Conservation (phyloP, 1,140 invertebrate genomes). For the Lepidotrigona ventralis region DNA sequence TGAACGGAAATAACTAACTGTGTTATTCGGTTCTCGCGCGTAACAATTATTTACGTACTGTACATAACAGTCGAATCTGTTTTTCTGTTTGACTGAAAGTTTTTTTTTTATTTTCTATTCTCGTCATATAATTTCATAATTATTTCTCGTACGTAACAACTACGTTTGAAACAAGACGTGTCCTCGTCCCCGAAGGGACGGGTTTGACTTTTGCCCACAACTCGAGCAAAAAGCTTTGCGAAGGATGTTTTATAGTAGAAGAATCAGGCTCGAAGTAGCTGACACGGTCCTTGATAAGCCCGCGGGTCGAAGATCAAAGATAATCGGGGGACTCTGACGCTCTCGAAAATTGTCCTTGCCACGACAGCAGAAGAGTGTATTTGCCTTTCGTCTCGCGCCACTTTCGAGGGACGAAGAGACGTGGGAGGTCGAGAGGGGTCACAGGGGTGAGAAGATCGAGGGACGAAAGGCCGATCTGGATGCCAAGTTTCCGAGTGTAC, state of each 20-base stretch:
- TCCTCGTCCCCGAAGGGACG: not conserved
- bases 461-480: constrained; percentile 17
- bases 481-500: constrained; percentile 59
- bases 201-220: not conserved
- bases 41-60: no score
- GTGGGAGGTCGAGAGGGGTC: not conserved
- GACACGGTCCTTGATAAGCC: constrained; percentile 44
- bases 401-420: constrained; percentile 14
- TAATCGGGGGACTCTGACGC: constrained; percentile 69
- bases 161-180: not conserved
- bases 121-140: not conserved
- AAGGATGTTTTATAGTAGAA: not conserved
- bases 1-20: no score
- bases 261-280: constrained; percentile 42
- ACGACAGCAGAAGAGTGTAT: constrained; percentile 61
- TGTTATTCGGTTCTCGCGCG: no score
- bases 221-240: not conserved
- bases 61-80: no score
- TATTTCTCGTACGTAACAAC: not conserved
- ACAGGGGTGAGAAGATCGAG: constrained; percentile 16
- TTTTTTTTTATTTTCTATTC: no score
- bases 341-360: constrained; percentile 56
- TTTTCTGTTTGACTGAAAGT: no score
- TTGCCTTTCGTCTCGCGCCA: constrained; percentile 64
- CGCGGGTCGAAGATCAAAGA: constrained; percentile 69